Conservation (phyloP, 2,888 invertebrate genomes). For the Achlya flavicornis region DNA sequence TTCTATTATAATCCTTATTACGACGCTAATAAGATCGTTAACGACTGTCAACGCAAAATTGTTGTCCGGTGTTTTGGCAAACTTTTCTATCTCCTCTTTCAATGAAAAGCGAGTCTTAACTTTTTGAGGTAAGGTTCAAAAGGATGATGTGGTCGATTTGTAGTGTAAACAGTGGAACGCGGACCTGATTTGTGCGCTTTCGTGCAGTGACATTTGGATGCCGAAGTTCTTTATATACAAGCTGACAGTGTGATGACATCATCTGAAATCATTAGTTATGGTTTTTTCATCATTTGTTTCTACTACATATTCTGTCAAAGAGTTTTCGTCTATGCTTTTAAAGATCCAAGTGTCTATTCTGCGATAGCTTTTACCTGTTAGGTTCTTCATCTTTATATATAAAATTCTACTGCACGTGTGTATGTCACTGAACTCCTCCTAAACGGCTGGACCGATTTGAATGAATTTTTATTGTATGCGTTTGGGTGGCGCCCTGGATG, state of each 20-base stretch:
- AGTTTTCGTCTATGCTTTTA: background rate
- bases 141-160: constrained; percentile 30
- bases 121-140: constrained; percentile 36
- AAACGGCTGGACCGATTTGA: too few relatives aligned
- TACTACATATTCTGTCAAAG: background rate
- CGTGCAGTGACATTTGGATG: constrained; percentile 71
- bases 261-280: background rate
- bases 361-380: background rate
- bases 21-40: constrained; percentile 42
- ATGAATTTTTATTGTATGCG: too few relatives aligned
- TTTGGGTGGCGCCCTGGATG: too few relatives aligned
- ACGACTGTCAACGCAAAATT: constrained; percentile 41
- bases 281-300: background rate
- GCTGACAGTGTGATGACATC: constrained; percentile 45
- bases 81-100: constrained; percentile 43
- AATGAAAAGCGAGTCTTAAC: constrained; percentile 54
- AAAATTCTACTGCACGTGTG: too few relatives aligned
- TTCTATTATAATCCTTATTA: constrained; percentile 61
- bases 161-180: constrained; percentile 59
- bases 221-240: constrained; percentile 57
- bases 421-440: too few relatives aligned
- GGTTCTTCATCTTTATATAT: background rate
- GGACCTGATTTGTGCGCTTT: constrained; percentile 57
- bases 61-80: constrained; percentile 51
- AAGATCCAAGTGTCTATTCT: too few relatives aligned